phyloP scores from a whole-genome alignment of 2,113 vertebrate species.

The Vidua macroura region DNA sequence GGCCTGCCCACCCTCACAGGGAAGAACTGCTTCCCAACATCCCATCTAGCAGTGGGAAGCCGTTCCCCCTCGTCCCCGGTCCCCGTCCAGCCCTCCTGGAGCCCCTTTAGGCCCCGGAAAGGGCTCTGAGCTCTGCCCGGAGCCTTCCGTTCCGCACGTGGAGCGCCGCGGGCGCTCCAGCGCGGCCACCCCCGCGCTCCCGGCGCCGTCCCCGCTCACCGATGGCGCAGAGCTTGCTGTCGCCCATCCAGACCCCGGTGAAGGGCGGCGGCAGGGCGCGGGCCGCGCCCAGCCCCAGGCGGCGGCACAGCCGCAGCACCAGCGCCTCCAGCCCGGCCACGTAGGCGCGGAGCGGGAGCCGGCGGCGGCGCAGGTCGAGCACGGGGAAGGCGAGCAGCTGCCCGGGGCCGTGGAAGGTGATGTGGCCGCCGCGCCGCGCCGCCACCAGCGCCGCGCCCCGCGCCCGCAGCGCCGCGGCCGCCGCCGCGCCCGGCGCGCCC shows the following conservation, averaged over 20 bases:
- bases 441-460: neutral
- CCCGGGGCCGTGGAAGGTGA: conserved; percentile 5
- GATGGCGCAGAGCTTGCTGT: neutral
- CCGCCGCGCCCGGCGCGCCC: too few species aligned
- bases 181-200: neutral
- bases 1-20: neutral
- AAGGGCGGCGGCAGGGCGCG: neutral
- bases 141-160: neutral
- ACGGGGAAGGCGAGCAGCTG: conserved; percentile 16
- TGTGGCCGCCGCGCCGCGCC: neutral
- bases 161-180: neutral
- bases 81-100: neutral
- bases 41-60: neutral
- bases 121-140: neutral
- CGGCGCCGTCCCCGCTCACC: neutral
- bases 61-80: neutral
- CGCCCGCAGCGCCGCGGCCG: neutral
- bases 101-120: neutral
- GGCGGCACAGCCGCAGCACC: neutral
- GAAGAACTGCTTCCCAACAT: neutral
- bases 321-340: neutral
- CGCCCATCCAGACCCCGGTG: conserved; percentile 18
- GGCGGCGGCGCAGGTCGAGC: conserved; percentile 5
- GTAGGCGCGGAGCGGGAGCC: neutral
- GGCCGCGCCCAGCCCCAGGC: neutral